phyloP scores from a whole-genome alignment of 2,113 vertebrate species.

The Phalacrocorax carbo region DNA sequence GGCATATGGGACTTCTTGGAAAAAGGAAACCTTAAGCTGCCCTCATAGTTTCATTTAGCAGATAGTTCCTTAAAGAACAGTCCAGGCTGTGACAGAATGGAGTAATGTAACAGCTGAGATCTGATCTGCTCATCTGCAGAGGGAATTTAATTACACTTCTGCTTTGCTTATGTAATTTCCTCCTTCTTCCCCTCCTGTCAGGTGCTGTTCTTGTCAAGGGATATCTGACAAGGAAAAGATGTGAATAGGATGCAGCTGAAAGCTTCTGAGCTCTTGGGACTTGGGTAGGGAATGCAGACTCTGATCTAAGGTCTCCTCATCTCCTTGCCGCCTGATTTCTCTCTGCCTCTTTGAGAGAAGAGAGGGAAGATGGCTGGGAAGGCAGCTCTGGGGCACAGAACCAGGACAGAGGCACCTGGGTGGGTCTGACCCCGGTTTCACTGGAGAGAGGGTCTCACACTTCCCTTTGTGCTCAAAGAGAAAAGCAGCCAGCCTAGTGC shows the following conservation, averaged over 20 bases:
- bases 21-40: neutral
- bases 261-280: conserved; percentile 21
- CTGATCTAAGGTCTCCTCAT: neutral
- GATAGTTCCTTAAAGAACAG: neutral
- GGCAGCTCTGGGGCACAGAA: neutral
- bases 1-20: neutral
- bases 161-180: conserved; percentile 42
- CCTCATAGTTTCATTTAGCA: neutral
- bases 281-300: neutral
- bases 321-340: neutral
- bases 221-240: conserved; percentile 35
- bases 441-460: neutral
- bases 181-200: conserved; percentile 17
- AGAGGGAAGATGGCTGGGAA: neutral
- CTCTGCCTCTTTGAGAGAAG: neutral
- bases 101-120: neutral
- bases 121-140: conserved; percentile 16
- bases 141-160: conserved; percentile 38
- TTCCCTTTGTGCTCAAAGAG: neutral
- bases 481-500: neutral
- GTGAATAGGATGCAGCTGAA: conserved; percentile 37
- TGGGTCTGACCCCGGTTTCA: neutral
- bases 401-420: neutral
- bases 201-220: neutral
- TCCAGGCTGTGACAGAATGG: conserved; percentile 21